phyloP scores from a whole-genome alignment of 2,113 vertebrate species.

The Pollachius pollachius region DNA sequence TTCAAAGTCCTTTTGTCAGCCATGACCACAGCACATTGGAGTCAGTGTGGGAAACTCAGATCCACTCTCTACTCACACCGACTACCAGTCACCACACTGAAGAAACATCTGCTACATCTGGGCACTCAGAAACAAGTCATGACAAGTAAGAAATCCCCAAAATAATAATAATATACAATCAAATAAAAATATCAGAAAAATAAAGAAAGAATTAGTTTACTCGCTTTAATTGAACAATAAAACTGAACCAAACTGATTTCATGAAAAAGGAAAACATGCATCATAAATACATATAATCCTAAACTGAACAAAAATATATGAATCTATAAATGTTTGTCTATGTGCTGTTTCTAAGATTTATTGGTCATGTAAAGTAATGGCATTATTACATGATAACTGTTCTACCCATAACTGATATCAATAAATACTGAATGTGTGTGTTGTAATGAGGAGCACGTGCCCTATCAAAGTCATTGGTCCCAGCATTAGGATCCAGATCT shows the following conservation, averaged over 20 bases:
- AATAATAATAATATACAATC: no score
- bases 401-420: no score
- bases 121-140: background rate
- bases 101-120: background rate
- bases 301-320: no score
- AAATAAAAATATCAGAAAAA: background rate
- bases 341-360: no score
- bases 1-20: conserved; percentile 41
- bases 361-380: no score
- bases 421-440: background rate
- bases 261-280: no score
- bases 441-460: conserved; percentile 1
- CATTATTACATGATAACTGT: no score
- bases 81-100: background rate
- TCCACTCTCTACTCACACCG: background rate
- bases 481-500: conserved; percentile 20
- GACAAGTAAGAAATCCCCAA: no score
- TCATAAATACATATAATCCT: no score
- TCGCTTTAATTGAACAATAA: no score
- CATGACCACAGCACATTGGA: conserved; percentile 8
- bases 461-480: conserved; percentile 3
- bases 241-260: no score
- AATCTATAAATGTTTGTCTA: no score
- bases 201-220: background rate
- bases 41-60: conserved; percentile 8